Base-by-base conservation (phyloP, 2,797 vertebrate species). In the Chloroceryle amazona region DNA sequence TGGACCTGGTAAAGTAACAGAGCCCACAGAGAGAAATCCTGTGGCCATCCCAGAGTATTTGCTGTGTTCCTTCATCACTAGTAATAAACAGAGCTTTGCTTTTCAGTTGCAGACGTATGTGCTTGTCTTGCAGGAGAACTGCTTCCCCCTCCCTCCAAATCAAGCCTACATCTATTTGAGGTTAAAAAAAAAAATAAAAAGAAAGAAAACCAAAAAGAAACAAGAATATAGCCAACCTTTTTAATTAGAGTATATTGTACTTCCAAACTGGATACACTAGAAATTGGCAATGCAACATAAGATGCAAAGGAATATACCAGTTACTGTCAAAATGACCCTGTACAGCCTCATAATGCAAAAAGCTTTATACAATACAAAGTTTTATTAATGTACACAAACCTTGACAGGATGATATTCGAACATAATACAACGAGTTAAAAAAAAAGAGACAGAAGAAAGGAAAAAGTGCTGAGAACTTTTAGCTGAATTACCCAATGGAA, bases 181-280 rank as follows among this genome's bases (percentile, higher is more conserved):
- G n/a, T 72, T 11, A 25, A 68, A 73, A 51, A 51, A 51, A 22
- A 51, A 9, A 31, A 66, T 55, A 28, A 70, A 31, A 60, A 51
- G 37, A 94, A 89, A 87, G 76, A 95, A 96, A 93, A 95, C 81
- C 73, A 81, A 96, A 83, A 95, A 81, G 88, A 97, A 97, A 83
- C 96, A 68, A 95, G 95, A 94, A 68, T 98, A 97, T 98, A 98
- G 98, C 97, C 98, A 98, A 98, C 97, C 96, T 97, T 98, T 98
- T 98, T 98, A 98, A 98, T 99, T 99, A 98, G 99, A 99, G 99
- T 99, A 99, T 99, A 99, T 99, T 99, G 99, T 99, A 99, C 99
- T 99, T 99, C 99, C 99, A 99, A 99, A 99, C 99, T 99, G 98
- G 99, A 99, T 99, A 99, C 99, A 99, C 99, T 99, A 99, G 99